Evolutionary conservation across 2,797 vertebrate species (phyloP), one percentile per base, ranked within the genome.

Genomic region (Limnodromus scolopaceus): DNA sequence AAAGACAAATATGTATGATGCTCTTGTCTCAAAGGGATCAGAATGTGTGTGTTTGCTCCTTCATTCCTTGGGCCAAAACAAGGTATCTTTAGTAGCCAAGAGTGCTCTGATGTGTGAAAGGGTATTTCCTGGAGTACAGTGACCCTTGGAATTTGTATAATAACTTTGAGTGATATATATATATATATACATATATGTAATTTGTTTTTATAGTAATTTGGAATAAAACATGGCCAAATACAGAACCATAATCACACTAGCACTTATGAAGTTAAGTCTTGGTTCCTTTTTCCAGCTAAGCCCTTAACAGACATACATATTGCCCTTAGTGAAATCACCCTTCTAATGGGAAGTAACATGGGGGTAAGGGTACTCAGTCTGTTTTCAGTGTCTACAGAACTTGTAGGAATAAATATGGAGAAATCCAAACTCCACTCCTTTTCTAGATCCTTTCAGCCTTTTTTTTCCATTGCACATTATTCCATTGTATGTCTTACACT

Each of bases 31-130:
- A 60, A 69, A 78, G 16, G 38, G 23, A 22, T 86, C 63, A 45
- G 18, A 69, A 61, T 2, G 0, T n/a, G 14, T 0, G 0, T 60
- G 16, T 60, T 39, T 48, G 9, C 15, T 28, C 36, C 43, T 53
- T 36, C 30, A 41, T 41, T 76, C 30, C 7, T 15, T 32, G 14
- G 8, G n/a, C 11, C 24, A 69, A 78, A 58, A 11, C 8, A 39
- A 75, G 20, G 4, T 39, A 45, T 43, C 17, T 60, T 84, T 30
- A 16, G 8, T 54, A 68, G 19, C 14, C 28, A 36, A 28, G 16
- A 70, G 13, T 45, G 5, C 30, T 55, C n/a, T 51, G 19, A 71
- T 30, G 36, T 36, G 10, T 49, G n/a, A 18, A 79, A 46, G 63
- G 8, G 5, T 65, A 32, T 84, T 60, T 72, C 11, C 38, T 57